A percentile compares a stretch with the other conserved stretches of the same genome.
These are phyloP conservation scores for Acanthurus tractus DNA, from an alignment of 2,797 vertebrate species.

Conservation along the genomic window DNA sequence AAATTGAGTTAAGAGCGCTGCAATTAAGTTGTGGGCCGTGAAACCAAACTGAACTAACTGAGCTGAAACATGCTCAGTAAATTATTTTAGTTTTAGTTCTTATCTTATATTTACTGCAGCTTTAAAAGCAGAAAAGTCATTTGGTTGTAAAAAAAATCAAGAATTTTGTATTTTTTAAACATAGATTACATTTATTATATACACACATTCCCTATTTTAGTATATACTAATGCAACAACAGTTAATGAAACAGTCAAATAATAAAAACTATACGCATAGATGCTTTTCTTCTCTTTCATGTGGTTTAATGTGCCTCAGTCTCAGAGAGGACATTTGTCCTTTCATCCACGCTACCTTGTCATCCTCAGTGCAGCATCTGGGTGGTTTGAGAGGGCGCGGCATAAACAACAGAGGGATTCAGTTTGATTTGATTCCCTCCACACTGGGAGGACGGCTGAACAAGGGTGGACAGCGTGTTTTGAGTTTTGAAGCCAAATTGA, in stretches of 20 bases:
- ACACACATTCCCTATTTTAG: too few species aligned
- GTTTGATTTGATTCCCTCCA: slow-evolving; percentile 42
- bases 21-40: too few species aligned
- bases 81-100: neutral
- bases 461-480: slow-evolving; percentile 63
- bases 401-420: slow-evolving; percentile 59
- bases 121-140: neutral
- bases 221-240: neutral
- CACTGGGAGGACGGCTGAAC: slow-evolving; percentile 42
- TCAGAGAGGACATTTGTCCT: slow-evolving; percentile 24
- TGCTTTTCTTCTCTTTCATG: neutral
- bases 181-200: too few species aligned
- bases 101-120: neutral
- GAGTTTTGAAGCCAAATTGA: slow-evolving; percentile 71
- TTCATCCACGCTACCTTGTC: slow-evolving; percentile 30
- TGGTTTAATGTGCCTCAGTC: slow-evolving; percentile 6
- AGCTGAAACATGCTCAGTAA: neutral
- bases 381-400: slow-evolving; percentile 65
- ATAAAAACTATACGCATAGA: too few species aligned
- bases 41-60: neutral
- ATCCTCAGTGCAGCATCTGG: slow-evolving; percentile 42
- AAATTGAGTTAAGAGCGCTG: neutral
- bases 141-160: too few species aligned
- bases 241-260: neutral
- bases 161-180: too few species aligned